These are phyloP conservation scores for Coracopsis vasa DNA, from an alignment of 2,113 vertebrate genomes.

Conservation along the genomic window DNA sequence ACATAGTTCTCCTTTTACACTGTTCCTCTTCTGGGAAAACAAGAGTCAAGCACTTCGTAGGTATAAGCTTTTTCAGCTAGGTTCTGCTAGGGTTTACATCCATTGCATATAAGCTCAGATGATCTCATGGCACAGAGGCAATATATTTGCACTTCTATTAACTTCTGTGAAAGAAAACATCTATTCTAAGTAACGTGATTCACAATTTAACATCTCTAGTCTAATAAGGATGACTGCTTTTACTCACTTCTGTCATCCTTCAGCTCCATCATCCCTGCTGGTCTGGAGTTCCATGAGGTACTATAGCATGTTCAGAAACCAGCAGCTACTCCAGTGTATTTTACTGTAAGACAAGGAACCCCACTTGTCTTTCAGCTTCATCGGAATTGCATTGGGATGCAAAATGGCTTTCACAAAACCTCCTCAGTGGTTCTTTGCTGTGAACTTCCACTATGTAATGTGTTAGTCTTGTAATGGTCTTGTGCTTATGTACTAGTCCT, in stretches of 20 bases:
- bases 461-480: background rate
- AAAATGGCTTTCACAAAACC: background rate
- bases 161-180: background rate
- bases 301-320: background rate
- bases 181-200: fast-evolving
- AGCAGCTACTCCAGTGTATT: background rate
- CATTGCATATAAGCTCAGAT: background rate
- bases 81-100: background rate
- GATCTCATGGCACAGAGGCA: background rate
- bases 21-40: background rate
- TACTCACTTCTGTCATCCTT: background rate
- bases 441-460: background rate
- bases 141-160: background rate
- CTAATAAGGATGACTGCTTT: background rate
- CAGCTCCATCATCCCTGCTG: background rate
- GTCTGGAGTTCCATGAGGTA: background rate
- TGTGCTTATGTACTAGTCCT: background rate
- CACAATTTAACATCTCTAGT: background rate
- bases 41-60: background rate
- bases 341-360: background rate
- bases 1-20: background rate
- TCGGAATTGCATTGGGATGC: background rate
- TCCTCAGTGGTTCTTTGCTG: background rate
- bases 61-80: background rate
- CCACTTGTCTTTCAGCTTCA: background rate